These are phyloP conservation scores for Gavialis gangeticus DNA, from an alignment of 2,113 vertebrate genomes.

Conservation along the genomic window DNA sequence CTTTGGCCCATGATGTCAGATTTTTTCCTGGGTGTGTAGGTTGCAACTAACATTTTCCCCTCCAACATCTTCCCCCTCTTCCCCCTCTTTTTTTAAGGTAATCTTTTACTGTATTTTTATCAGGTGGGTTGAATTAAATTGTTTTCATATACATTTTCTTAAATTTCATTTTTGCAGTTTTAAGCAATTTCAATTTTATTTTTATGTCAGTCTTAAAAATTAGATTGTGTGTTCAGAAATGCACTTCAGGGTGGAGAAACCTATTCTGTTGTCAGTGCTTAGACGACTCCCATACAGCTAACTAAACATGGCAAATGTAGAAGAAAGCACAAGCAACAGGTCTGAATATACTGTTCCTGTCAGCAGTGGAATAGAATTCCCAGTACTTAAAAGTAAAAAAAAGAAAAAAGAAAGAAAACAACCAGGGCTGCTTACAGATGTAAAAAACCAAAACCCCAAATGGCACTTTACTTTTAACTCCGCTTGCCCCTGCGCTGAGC, in stretches of 20 bases:
- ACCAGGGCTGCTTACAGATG: too few relatives aligned
- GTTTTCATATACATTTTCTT: neutral
- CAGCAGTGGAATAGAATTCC: neutral
- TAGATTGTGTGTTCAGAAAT: neutral
- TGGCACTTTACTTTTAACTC: too few relatives aligned
- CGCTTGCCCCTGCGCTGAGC: too few relatives aligned
- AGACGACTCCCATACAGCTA: neutral
- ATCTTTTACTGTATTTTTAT: neutral
- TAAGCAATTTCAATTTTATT: neutral
- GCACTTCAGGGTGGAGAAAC: neutral
- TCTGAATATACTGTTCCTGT: neutral
- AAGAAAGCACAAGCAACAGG: neutral
- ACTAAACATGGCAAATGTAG: neutral
- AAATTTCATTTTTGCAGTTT: neutral
- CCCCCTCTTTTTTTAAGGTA: neutral
- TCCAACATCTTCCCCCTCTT: accelerated
- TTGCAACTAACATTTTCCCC: neutral
- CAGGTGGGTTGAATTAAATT: neutral
- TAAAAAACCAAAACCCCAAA: too few relatives aligned
- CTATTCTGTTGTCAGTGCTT: neutral
- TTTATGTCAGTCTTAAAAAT: neutral
- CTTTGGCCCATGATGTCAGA: neutral
- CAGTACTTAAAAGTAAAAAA: neutral
- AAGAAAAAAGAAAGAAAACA: neutral
- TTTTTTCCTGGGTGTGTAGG: neutral